Percentiles rank a stretch among this genome's conserved stretches.
phyloP scores from a whole-genome alignment of 1,140 invertebrate species.

The Schlechtendalia chinensis region DNA sequence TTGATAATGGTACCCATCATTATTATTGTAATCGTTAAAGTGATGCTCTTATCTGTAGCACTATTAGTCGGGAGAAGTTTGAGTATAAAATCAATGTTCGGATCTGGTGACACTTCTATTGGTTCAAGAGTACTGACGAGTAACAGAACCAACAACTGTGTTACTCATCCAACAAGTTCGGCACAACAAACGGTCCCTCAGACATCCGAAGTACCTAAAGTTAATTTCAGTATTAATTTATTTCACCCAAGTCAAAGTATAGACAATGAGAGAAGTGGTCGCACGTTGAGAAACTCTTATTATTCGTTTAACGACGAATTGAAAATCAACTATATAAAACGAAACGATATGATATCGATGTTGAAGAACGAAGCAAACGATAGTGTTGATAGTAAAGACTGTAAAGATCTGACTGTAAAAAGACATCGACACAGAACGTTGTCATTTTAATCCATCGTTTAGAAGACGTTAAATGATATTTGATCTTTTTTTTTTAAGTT shows the following conservation, averaged over 20 bases:
- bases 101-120: background rate
- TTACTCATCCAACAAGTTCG: background rate
- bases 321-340: background rate
- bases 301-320: background rate
- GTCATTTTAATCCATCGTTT: background rate
- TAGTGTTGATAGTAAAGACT: conserved; percentile 13
- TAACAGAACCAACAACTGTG: background rate
- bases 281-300: background rate
- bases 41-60: conserved; percentile 5
- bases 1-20: conserved; percentile 18
- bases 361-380: conserved; percentile 7
- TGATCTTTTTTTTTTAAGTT: background rate
- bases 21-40: conserved; percentile 11
- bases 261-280: background rate
- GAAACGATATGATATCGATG: background rate
- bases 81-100: conserved; percentile 32
- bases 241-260: background rate
- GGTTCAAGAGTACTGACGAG: background rate
- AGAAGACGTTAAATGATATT: background rate
- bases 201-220: background rate
- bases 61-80: conserved; percentile 32
- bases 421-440: background rate
- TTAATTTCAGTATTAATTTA: conserved; percentile 22
- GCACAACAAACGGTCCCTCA: background rate
- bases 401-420: background rate